Conservation (phyloP, 2,888 invertebrate species). For the Drosophila mimica region DNA sequence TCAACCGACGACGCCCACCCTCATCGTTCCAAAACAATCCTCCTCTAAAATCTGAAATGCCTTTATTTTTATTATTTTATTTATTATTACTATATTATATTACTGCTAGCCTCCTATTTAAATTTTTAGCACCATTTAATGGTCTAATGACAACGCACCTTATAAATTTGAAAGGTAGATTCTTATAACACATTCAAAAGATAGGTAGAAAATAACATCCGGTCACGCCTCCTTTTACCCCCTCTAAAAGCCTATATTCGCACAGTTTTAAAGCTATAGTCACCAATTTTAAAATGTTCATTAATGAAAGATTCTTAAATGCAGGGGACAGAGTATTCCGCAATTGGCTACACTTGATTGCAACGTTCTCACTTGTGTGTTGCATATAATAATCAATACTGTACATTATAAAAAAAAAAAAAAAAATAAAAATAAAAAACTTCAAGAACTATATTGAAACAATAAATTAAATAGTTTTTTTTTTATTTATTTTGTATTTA, state of each 20-base stretch:
- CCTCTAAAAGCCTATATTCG: neutral
- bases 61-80: neutral
- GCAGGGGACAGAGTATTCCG: neutral
- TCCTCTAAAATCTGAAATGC: neutral
- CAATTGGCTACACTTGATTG: neutral
- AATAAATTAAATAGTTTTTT: too few relatives aligned
- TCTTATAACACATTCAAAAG: neutral
- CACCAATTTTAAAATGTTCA: neutral
- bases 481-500: neutral
- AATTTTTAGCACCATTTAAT: neutral
- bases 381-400: neutral
- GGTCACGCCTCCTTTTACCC: neutral
- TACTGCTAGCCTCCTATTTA: neutral
- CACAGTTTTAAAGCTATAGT: neutral
- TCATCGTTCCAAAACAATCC: neutral
- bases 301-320: neutral
- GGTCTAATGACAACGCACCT: neutral
- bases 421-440: neutral
- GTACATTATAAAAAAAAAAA: neutral
- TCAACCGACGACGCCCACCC: neutral
- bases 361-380: neutral
- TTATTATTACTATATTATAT: neutral
- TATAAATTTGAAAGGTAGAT: neutral
- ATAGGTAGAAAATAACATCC: neutral
- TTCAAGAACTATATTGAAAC: neutral